These are phyloP conservation scores for Bubo blakistoni DNA, from an alignment of 2,113 vertebrate genomes.

Conservation along the genomic window DNA sequence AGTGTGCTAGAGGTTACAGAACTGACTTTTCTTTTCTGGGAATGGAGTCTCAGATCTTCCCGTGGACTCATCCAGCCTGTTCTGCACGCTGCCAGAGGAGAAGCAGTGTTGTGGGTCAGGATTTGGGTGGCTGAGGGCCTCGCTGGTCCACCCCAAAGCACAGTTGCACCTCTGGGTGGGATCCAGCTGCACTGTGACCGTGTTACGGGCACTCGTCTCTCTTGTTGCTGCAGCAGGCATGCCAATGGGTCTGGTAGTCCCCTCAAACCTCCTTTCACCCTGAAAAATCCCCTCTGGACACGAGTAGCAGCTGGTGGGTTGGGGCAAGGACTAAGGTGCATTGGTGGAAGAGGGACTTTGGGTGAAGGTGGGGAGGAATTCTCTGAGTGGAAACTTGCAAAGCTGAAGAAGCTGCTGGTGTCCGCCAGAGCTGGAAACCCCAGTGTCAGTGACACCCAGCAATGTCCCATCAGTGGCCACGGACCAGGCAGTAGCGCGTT, in stretches of 20 bases:
- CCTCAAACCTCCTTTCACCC: background rate
- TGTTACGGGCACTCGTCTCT: background rate
- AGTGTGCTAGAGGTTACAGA: background rate
- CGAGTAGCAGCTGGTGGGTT: background rate
- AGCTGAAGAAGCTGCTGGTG: background rate
- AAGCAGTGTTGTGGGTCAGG: background rate
- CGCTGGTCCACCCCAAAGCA: fast-evolving
- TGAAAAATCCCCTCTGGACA: background rate
- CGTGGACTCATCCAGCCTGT: background rate
- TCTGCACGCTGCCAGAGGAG: background rate
- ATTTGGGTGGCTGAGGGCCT: background rate
- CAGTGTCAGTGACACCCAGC: background rate
- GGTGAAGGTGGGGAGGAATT: background rate
- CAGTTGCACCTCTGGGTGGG: background rate
- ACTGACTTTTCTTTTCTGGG: background rate
- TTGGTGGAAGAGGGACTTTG: background rate
- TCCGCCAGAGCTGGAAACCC: background rate
- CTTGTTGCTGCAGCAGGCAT: background rate
- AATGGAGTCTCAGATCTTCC: background rate
- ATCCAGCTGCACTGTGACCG: background rate
- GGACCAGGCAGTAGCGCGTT: background rate
- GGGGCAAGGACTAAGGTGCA: background rate
- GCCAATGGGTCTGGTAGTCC: background rate
- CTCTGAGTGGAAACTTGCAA: background rate
- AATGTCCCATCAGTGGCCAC: background rate